These are phyloP conservation scores for Agelas oroides DNA, from an alignment of 37 sponge, comb jelly and placozoan species.

Conservation along the genomic window DNA sequence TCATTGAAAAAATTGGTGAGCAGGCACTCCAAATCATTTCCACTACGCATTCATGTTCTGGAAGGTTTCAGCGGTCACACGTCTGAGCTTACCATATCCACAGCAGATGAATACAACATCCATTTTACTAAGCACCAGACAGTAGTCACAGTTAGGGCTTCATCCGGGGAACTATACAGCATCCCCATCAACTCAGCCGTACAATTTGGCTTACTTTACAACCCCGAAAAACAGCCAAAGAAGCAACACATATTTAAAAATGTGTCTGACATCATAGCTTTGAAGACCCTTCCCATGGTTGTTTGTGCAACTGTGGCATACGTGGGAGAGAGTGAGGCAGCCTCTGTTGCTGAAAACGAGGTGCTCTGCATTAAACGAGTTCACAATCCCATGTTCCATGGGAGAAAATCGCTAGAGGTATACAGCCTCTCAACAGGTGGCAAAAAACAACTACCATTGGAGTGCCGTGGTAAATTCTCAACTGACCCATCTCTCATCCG, in stretches of 20 bases:
- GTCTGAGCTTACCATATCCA: conserved; percentile 10
- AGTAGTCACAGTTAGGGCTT: conserved; percentile 5
- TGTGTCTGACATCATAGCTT: conserved; percentile 15
- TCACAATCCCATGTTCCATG: background rate
- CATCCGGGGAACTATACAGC: background rate
- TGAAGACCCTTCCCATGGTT: conserved; percentile 10
- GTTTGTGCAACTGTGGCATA: conserved; percentile 19
- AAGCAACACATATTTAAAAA: background rate
- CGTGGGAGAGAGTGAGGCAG: background rate
- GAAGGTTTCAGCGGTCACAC: conserved; percentile 12
- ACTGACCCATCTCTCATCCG: background rate
- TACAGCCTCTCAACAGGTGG: background rate
- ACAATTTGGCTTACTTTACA: conserved; percentile 28
- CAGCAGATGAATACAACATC: conserved; percentile 26
- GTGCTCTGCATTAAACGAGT: conserved; percentile 5
- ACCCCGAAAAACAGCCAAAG: background rate
- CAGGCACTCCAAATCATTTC: background rate
- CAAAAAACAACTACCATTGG: background rate
- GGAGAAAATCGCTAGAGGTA: background rate
- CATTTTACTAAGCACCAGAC: conserved; percentile 25
- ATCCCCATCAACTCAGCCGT: conserved; percentile 40
- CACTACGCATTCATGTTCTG: conserved; percentile 8
- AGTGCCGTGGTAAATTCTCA: background rate
- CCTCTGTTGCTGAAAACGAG: conserved; percentile 25
- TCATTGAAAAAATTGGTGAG: background rate